A percentile compares a stretch with the other conserved stretches of the same genome.
Evolutionary conservation across 2,113 vertebrate species (phyloP).

Genomic region (Thunnus maccoyii): DNA sequence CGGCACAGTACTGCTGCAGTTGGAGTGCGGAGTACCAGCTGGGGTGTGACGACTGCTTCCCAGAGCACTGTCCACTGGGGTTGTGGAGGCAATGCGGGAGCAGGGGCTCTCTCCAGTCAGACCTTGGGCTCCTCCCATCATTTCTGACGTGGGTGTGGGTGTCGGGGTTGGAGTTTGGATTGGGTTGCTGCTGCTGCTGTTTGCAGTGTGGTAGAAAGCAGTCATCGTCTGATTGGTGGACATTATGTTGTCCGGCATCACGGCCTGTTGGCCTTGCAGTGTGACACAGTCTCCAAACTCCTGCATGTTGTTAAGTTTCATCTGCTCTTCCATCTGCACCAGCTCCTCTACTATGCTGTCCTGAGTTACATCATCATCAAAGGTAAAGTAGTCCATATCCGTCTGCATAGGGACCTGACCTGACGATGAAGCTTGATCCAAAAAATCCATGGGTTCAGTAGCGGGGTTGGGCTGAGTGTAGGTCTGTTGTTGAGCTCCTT

Average conservation of each 20-base stretch:
- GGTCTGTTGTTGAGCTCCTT: constrained; percentile 81
- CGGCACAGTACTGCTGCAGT: constrained; percentile 96
- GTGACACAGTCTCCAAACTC: constrained; percentile 85
- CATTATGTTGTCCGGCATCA: constrained; percentile 80
- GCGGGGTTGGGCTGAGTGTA: constrained; percentile 81
- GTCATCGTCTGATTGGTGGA: constrained; percentile 85
- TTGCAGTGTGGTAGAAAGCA: constrained; percentile 89
- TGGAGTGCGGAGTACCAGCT: constrained; percentile 94
- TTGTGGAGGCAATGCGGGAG: constrained; percentile 90
- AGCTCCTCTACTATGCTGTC: constrained; percentile 99
- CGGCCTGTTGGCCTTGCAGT: constrained; percentile 85
- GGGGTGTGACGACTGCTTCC: constrained; percentile 96
- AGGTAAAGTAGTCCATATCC: constrained; percentile 92
- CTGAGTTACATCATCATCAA: constrained; percentile 98
- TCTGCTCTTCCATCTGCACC: constrained; percentile 99
- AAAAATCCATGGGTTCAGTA: constrained; percentile 73
- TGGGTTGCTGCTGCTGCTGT: constrained; percentile 87
- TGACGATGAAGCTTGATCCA: constrained; percentile 85
- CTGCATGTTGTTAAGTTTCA: constrained; percentile 92
- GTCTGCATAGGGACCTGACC: constrained; percentile 88
- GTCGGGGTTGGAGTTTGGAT: constrained; percentile 89
- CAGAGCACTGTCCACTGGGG: constrained; percentile 94
- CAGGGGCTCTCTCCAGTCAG: constrained; percentile 93
- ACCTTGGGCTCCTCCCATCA: constrained; percentile 89
- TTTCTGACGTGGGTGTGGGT: constrained; percentile 92